Evolutionary conservation across 2,797 vertebrate species (phyloP).

Genomic region (Falco cherrug): DNA sequence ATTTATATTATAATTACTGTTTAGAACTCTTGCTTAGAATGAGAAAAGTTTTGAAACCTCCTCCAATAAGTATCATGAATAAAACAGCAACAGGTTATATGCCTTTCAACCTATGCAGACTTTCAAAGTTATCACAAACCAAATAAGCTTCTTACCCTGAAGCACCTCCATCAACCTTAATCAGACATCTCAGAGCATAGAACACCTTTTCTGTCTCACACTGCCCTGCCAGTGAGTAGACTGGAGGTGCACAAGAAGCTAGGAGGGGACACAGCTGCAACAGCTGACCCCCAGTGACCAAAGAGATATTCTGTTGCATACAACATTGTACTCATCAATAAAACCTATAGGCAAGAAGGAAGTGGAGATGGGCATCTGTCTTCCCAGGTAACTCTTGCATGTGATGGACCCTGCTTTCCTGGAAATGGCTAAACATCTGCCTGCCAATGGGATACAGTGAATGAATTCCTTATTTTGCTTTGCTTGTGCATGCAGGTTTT

Average conservation of each 20-base stretch:
- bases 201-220: neutral
- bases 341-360: neutral
- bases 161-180: neutral
- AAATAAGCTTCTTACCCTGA: neutral
- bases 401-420: neutral
- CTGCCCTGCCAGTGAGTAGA: neutral
- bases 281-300: neutral
- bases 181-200: neutral
- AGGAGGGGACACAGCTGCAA: too few relatives aligned
- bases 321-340: neutral
- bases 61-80: neutral
- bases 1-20: neutral
- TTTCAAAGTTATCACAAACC: neutral
- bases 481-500: neutral
- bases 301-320: neutral
- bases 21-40: neutral
- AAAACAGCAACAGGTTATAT: neutral
- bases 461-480: neutral
- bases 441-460: too few relatives aligned
- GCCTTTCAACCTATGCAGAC: neutral
- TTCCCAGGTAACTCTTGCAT: neutral
- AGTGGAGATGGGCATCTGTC: neutral
- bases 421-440: neutral
- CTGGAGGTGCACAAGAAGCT: neutral
- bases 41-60: neutral